Conservation (phyloP, 2,888 invertebrate species). For the Andrena trimmerana region DNA sequence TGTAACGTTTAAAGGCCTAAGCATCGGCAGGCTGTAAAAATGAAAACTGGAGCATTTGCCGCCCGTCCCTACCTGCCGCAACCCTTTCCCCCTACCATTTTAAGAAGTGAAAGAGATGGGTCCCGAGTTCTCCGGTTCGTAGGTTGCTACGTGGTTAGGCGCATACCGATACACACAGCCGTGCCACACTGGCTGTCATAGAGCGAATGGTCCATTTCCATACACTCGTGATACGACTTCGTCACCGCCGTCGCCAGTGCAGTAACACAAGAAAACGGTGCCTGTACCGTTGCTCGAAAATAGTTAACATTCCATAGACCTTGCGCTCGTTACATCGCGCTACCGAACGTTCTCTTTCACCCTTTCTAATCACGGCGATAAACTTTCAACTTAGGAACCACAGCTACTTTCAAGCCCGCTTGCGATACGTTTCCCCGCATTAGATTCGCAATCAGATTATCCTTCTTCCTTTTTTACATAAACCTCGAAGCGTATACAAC, state of each 20-base stretch:
- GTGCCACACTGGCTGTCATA: conserved; percentile 70
- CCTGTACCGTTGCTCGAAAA: conserved; percentile 55
- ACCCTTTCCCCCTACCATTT: conserved; percentile 71
- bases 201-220: conserved; percentile 74
- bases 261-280: conserved; percentile 53
- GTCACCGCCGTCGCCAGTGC: conserved; percentile 62
- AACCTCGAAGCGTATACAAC: neutral
- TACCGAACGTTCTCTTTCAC: conserved; percentile 41
- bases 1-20: conserved; percentile 61
- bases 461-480: neutral
- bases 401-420: conserved; percentile 13
- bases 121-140: conserved; percentile 72
- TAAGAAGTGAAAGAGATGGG: conserved; percentile 78
- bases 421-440: neutral
- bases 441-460: neutral
- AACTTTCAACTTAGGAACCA: conserved; percentile 32
- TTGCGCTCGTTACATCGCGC: conserved; percentile 39
- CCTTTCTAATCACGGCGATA: conserved; percentile 48
- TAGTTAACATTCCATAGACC: conserved; percentile 56
- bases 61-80: conserved; percentile 67
- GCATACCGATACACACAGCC: conserved; percentile 70
- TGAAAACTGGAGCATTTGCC: conserved; percentile 78
- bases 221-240: conserved; percentile 66
- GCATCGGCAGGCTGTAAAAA: conserved; percentile 70
- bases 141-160: conserved; percentile 74